phyloP scores from a whole-genome alignment of 2,113 vertebrate species.

The Copsychus sechellarum region DNA sequence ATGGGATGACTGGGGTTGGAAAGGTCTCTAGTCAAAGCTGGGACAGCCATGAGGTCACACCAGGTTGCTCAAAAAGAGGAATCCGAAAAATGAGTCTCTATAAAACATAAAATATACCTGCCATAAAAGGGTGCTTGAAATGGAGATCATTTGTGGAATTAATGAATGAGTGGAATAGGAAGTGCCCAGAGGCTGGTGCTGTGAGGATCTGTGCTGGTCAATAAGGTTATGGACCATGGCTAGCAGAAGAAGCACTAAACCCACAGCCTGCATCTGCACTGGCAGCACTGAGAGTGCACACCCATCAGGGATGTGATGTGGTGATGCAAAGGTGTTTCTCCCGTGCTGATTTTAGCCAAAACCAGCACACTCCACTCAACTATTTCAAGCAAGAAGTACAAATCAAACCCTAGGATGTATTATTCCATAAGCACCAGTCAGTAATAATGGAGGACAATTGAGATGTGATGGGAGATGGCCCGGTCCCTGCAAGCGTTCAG shows the following conservation, averaged over 20 bases:
- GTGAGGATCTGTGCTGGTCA: neutral
- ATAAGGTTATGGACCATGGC: neutral
- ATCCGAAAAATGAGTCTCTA: neutral
- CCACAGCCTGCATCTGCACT: neutral
- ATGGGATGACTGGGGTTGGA: neutral
- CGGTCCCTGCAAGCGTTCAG: neutral
- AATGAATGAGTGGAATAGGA: neutral
- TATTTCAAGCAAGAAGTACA: neutral
- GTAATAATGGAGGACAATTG: accelerated
- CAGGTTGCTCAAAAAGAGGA: neutral
- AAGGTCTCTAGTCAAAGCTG: neutral
- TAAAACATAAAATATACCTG: neutral
- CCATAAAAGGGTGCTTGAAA: neutral
- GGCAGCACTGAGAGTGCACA: neutral
- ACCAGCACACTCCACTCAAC: neutral
- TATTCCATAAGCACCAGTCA: neutral
- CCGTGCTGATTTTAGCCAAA: neutral
- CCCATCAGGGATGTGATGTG: neutral
- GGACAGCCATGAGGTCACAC: neutral
- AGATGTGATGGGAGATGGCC: neutral
- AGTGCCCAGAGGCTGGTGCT: neutral
- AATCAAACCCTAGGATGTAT: neutral
- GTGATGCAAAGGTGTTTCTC: neutral
- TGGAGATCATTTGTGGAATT: neutral
- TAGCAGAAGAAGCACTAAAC: neutral